phyloP scores from a whole-genome alignment of 2,888 invertebrate genomes.

The Willowsia nigromaculata region DNA sequence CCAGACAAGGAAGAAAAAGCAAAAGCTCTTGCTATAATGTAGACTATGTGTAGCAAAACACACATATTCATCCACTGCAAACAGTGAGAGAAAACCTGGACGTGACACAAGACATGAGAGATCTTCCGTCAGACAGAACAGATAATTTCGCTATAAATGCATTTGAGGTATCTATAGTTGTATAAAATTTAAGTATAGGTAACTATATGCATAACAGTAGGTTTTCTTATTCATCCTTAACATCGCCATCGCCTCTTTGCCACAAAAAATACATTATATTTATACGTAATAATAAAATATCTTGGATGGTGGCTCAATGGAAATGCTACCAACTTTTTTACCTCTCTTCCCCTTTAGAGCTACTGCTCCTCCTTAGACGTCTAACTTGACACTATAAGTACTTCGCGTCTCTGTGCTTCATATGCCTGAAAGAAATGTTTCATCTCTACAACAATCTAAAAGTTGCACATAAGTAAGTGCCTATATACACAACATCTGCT shows the following conservation, averaged over 20 bases:
- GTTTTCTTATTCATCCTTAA: background rate
- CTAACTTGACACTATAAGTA: background rate
- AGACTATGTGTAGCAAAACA: background rate
- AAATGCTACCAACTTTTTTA: conserved; percentile 15
- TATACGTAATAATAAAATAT: background rate
- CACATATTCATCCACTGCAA: background rate
- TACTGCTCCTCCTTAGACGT: background rate
- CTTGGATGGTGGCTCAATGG: background rate
- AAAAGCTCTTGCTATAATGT: background rate
- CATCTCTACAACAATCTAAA: no score
- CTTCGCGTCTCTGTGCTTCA: background rate
- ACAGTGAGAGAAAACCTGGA: conserved; percentile 69
- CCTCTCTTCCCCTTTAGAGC: background rate
- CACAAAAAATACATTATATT: background rate
- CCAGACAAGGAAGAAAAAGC: background rate
- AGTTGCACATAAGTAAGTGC: no score
- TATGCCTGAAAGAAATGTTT: no score
- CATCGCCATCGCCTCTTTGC: background rate
- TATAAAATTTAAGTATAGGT: no score
- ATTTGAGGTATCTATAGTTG: no score
- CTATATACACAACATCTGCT: conserved; percentile 47
- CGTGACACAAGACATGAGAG: conserved; percentile 72
- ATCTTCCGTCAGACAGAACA: conserved; percentile 67
- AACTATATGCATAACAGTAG: no score
- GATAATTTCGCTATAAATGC: conserved; percentile 49